Evolutionary conservation across 2,797 vertebrate species (phyloP).

Genomic region (Argentina silus): DNA sequence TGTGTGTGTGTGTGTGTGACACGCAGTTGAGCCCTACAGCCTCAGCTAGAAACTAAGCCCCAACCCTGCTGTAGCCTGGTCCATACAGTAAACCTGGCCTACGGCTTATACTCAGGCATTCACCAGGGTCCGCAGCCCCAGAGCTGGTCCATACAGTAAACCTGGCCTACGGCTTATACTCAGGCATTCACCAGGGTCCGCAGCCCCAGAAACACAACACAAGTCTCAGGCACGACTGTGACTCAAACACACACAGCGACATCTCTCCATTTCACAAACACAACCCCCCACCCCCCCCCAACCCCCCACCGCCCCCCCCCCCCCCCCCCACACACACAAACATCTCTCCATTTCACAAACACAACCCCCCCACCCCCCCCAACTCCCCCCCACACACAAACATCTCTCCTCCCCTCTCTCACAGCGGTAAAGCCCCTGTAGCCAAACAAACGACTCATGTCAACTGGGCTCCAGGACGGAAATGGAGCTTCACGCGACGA

Average conservation of each 20-base stretch:
- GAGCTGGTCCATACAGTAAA: too few species aligned
- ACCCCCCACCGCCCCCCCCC: too few species aligned
- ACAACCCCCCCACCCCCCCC: background rate
- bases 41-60: too few species aligned
- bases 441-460: background rate
- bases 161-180: constrained; percentile 19
- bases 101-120: background rate
- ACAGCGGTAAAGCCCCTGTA: too few species aligned
- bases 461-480: background rate
- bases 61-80: too few species aligned
- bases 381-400: constrained; percentile 10
- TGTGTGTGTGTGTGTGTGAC: too few species aligned
- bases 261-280: constrained; percentile 22
- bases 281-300: too few species aligned
- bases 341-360: too few species aligned
- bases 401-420: too few species aligned
- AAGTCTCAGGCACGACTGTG: constrained; percentile 32
- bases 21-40: too few species aligned
- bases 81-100: too few species aligned
- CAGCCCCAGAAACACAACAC: constrained; percentile 2
- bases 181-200: constrained; percentile 29
- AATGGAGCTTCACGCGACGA: background rate
- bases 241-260: constrained; percentile 30
- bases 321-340: constrained; percentile 20
- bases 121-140: background rate